Conservation (phyloP, 2,797 vertebrate genomes). For the Chromis chromis region DNA sequence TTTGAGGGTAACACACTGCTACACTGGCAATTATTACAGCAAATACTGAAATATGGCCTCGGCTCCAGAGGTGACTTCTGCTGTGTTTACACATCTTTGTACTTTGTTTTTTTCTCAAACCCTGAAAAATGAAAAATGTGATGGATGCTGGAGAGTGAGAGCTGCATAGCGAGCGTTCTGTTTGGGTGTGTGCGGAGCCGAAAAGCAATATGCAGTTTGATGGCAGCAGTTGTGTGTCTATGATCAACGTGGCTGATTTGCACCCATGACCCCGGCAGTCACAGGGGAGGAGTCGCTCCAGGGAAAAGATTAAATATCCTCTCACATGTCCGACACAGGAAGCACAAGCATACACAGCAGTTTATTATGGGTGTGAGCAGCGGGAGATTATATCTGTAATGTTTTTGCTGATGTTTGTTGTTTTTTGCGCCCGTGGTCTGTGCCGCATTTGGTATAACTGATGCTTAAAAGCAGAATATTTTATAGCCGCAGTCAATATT, state of each 20-base stretch:
- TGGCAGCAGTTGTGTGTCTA: slow-evolving; percentile 11
- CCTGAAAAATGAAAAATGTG: background rate
- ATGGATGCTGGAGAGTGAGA: background rate
- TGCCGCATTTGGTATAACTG: slow-evolving; percentile 19
- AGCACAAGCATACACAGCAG: slow-evolving; percentile 34
- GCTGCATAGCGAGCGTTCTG: background rate
- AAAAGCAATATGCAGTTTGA: background rate
- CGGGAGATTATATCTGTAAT: slow-evolving; percentile 32
- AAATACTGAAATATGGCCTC: slow-evolving; percentile 26
- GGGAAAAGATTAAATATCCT: slow-evolving; percentile 44
- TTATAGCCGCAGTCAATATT: slow-evolving; percentile 23
- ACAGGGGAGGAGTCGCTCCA: slow-evolving; percentile 16
- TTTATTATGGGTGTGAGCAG: slow-evolving; percentile 32
- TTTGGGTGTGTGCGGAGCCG: background rate
- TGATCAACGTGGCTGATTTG: slow-evolving; percentile 30
- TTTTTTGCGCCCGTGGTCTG: slow-evolving; percentile 17
- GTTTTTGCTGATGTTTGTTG: slow-evolving; percentile 5
- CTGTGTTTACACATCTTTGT: slow-evolving; percentile 1
- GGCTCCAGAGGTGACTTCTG: background rate
- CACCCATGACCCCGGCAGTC: slow-evolving; percentile 35
- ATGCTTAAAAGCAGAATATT: slow-evolving; percentile 27
- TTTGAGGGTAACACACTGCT: background rate
- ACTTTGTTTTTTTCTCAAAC: background rate
- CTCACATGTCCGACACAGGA: slow-evolving; percentile 41
- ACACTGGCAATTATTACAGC: slow-evolving; percentile 15